Conservation (phyloP, 2,888 invertebrate species). For the Steinernema hermaphroditum region DNA sequence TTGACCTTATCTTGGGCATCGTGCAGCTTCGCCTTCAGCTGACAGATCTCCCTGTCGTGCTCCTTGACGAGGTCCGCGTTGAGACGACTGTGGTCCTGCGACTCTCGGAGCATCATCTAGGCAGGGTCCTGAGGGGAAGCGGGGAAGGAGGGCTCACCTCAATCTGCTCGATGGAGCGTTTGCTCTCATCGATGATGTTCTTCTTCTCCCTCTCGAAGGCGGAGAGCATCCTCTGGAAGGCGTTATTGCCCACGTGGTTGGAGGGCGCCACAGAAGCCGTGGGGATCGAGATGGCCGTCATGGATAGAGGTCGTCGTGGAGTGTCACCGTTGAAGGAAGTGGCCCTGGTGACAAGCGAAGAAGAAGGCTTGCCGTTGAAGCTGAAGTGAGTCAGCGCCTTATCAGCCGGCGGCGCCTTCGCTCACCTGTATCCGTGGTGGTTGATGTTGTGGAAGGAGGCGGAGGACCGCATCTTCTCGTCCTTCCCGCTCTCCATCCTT, state of each 20-base stretch:
- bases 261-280: no score
- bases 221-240: constrained; percentile 22
- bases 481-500: not conserved
- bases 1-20: constrained; percentile 25
- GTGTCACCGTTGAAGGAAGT: constrained; percentile 21
- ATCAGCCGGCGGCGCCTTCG: not conserved
- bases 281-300: constrained; percentile 6
- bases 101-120: not conserved
- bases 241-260: not conserved
- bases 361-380: constrained; percentile 25
- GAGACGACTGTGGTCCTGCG: constrained; percentile 21
- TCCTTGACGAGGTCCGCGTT: constrained; percentile 22
- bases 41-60: constrained; percentile 13
- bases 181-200: constrained; percentile 28
- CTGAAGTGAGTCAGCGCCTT: constrained; percentile 12
- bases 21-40: constrained; percentile 26
- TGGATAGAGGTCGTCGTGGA: constrained; percentile 13
- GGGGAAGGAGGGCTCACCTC: not conserved
- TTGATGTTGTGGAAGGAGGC: constrained; percentile 15
- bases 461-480: not conserved
- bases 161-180: constrained; percentile 26
- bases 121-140: not conserved
- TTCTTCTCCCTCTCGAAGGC: constrained; percentile 29
- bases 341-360: constrained; percentile 3
- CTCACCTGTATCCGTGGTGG: constrained; percentile 15